Evolutionary conservation across 2,888 invertebrate genomes (phyloP).

Genomic region (Venusia cambrica): DNA sequence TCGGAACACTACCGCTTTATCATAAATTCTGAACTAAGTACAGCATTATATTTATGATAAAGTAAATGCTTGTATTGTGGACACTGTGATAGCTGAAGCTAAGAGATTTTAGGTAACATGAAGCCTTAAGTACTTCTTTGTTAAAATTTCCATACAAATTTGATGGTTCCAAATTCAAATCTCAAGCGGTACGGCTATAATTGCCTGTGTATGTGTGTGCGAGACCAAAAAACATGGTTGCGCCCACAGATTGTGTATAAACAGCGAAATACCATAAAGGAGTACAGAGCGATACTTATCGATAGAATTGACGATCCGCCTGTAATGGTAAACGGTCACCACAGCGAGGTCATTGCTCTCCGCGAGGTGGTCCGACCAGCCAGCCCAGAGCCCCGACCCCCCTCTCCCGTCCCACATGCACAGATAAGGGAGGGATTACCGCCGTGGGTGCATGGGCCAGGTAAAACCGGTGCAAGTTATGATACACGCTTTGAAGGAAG

Average conservation of each 20-base stretch:
- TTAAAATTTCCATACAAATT: too few relatives aligned
- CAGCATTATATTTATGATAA: too few relatives aligned
- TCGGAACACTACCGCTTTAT: too few relatives aligned
- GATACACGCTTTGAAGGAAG: slow-evolving; percentile 29
- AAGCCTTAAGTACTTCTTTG: too few relatives aligned
- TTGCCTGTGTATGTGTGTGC: too few relatives aligned
- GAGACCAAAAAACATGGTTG: slow-evolving; percentile 6
- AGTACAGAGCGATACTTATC: slow-evolving; percentile 33
- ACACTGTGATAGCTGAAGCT: too few relatives aligned
- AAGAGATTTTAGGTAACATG: too few relatives aligned
- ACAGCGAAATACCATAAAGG: slow-evolving; percentile 23
- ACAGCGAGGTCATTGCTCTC: slow-evolving; percentile 41
- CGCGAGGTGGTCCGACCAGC: slow-evolving; percentile 27
- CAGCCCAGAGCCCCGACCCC: slow-evolving; percentile 12
- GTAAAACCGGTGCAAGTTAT: slow-evolving; percentile 15
- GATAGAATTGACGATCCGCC: slow-evolving; percentile 29
- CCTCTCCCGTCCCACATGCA: slow-evolving; percentile 5
- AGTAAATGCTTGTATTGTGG: too few relatives aligned
- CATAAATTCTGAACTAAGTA: too few relatives aligned
- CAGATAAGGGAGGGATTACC: slow-evolving; percentile 9
- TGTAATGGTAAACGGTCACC: slow-evolving; percentile 40
- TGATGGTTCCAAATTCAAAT: too few relatives aligned
- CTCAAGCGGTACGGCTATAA: too few relatives aligned
- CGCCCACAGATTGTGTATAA: slow-evolving; percentile 17
- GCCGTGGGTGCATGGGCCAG: slow-evolving; percentile 18